These are phyloP conservation scores for Oligia latruncula DNA, from an alignment of 2,888 invertebrate species.

Conservation along the genomic window DNA sequence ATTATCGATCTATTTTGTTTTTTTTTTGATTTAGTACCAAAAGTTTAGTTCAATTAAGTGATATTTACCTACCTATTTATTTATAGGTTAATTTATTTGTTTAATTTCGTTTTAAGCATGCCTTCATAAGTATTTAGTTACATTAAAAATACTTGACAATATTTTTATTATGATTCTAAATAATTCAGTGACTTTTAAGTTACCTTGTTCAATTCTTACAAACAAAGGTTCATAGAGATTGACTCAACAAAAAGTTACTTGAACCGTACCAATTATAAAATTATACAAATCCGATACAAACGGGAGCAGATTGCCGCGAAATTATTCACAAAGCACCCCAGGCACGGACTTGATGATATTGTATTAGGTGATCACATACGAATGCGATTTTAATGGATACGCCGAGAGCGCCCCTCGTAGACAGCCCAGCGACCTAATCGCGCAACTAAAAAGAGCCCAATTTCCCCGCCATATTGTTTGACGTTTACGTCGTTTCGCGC, in stretches of 20 bases:
- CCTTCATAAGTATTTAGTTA: neutral
- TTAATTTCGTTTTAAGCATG: neutral
- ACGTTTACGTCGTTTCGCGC: constrained; percentile 79
- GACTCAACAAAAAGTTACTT: constrained; percentile 58
- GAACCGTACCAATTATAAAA: constrained; percentile 78
- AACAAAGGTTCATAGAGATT: constrained; percentile 35
- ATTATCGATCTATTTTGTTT: too few relatives aligned
- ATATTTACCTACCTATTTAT: too few relatives aligned
- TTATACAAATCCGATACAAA: constrained; percentile 86
- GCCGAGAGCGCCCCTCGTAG: constrained; percentile 72
- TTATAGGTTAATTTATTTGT: too few relatives aligned
- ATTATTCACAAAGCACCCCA: constrained; percentile 89
- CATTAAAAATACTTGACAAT: neutral
- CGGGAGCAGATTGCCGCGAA: constrained; percentile 89
- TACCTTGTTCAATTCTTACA: constrained; percentile 9
- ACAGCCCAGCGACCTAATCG: constrained; percentile 70
- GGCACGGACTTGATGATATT: constrained; percentile 89
- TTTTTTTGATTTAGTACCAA: too few relatives aligned
- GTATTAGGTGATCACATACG: constrained; percentile 91
- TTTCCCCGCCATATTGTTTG: constrained; percentile 70
- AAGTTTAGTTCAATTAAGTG: too few relatives aligned
- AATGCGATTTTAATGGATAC: constrained; percentile 90
- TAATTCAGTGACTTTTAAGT: constrained; percentile 11
- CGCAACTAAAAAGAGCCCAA: constrained; percentile 71
- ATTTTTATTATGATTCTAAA: neutral